Conservation (phyloP, 2,113 vertebrate species). For the Morone saxatilis region DNA sequence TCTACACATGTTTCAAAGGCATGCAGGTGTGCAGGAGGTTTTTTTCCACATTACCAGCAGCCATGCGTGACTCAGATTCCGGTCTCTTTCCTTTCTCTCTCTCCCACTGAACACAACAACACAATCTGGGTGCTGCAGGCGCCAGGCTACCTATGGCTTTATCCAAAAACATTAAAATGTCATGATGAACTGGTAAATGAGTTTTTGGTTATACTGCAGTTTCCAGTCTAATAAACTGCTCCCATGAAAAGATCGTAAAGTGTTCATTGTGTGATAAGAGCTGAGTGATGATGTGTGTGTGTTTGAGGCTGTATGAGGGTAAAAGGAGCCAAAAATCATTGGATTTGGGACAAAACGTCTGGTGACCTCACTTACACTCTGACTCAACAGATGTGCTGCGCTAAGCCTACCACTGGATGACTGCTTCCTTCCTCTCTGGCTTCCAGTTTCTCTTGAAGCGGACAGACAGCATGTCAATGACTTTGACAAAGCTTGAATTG, state of each 20-base stretch:
- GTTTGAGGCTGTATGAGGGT: background rate
- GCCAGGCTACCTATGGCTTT: background rate
- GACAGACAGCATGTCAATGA: background rate
- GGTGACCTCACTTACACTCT: conserved; percentile 40
- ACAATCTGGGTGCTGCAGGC: conserved; percentile 40
- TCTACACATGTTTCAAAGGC: background rate
- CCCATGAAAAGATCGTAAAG: background rate
- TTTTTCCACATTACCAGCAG: conserved; percentile 23
- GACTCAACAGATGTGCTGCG: conserved; percentile 29
- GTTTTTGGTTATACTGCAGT: background rate
- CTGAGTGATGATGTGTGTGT: conserved; percentile 5
- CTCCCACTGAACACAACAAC: conserved; percentile 14
- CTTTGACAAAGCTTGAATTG: background rate
- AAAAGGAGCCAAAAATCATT: conserved; percentile 6
- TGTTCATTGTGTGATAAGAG: conserved; percentile 5
- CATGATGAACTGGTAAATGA: background rate
- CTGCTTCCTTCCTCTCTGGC: conserved; percentile 5
- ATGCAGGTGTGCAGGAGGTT: conserved; percentile 13
- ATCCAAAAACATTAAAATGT: conserved; percentile 25
- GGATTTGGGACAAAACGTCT: conserved; percentile 34
- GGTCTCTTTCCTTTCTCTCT: conserved; percentile 10
- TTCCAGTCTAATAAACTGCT: conserved; percentile 10
- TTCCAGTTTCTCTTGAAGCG: background rate
- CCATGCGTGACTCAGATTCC: conserved; percentile 46
- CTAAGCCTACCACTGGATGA: background rate